phyloP scores from a whole-genome alignment of 2,888 invertebrate genomes.

The Nemoura dubitans region DNA sequence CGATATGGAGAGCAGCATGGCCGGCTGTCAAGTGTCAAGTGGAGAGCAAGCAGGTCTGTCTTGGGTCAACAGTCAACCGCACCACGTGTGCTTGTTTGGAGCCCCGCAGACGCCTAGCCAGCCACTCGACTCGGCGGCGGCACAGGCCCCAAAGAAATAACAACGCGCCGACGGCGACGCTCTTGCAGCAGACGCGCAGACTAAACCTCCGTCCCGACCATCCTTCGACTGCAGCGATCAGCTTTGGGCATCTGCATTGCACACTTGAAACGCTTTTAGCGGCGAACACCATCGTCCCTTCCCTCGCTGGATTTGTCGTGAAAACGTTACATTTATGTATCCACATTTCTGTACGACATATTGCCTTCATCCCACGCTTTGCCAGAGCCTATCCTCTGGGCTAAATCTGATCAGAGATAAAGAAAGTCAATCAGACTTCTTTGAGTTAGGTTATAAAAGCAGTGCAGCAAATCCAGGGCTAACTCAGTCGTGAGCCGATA shows the following conservation, averaged over 20 bases:
- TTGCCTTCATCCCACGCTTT: background rate
- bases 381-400: background rate
- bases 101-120: background rate
- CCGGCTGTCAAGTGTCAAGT: conserved; percentile 18
- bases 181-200: background rate
- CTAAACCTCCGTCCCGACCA: background rate
- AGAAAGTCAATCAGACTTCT: background rate
- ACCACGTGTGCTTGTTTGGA: background rate
- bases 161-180: background rate
- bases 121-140: background rate
- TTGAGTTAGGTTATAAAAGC: background rate
- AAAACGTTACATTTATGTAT: background rate
- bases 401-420: background rate
- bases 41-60: conserved; percentile 10
- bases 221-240: background rate
- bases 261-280: conserved; percentile 1
- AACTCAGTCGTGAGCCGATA: background rate
- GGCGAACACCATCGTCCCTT: too few species aligned
- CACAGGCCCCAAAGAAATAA: conserved; percentile 14
- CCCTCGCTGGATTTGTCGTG: background rate
- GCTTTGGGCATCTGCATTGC: background rate
- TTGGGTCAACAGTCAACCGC: conserved; percentile 5
- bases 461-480: background rate
- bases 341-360: background rate
- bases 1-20: background rate